Evolutionary conservation across 2,113 vertebrate genomes (phyloP).

Genomic region (Lagopus muta): DNA sequence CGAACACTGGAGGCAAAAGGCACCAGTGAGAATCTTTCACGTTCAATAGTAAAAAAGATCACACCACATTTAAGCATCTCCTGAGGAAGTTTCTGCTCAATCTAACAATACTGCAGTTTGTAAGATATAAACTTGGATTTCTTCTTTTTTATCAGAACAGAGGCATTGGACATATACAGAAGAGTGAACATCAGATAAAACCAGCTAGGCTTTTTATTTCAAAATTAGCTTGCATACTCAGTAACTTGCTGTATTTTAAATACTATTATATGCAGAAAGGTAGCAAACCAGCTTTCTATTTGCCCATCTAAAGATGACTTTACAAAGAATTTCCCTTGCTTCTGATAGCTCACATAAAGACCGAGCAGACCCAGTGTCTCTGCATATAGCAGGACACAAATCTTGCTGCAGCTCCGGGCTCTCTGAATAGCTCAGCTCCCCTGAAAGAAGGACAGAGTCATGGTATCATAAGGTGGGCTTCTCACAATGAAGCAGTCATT

Average conservation of each 20-base stretch:
- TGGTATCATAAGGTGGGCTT: neutral
- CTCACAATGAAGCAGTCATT: neutral
- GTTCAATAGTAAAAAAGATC: neutral
- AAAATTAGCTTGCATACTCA: neutral
- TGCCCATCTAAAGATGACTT: neutral
- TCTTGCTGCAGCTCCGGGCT: neutral
- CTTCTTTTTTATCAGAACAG: neutral
- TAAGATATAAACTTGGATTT: neutral
- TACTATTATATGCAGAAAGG: neutral
- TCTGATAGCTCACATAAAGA: neutral
- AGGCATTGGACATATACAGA: neutral
- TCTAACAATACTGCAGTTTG: neutral
- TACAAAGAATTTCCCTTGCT: neutral
- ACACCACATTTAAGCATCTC: neutral
- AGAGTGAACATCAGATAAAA: neutral
- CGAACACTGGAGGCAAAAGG: neutral
- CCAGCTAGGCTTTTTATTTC: neutral
- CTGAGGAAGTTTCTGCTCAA: neutral
- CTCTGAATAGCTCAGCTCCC: accelerated
- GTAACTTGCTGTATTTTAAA: neutral
- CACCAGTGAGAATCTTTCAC: neutral
- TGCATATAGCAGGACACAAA: neutral
- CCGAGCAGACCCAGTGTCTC: accelerated
- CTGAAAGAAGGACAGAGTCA: neutral
- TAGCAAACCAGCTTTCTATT: neutral